Base-by-base conservation (phyloP, 2,113 vertebrate species). In the Cygnus buccinator region DNA sequence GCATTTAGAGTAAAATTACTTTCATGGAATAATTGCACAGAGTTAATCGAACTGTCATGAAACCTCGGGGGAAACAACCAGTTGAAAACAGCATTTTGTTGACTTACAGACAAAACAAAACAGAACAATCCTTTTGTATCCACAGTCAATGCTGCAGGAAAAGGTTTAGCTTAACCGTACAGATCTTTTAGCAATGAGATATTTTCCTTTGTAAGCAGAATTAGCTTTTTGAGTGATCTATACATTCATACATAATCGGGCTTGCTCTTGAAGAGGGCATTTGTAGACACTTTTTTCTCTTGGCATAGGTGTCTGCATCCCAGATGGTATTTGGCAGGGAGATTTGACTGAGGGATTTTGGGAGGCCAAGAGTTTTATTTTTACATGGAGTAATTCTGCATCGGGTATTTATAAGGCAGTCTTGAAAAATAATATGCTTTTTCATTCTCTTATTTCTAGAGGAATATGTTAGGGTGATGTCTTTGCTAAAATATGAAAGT, bases 191-290 rank as follows among this genome's bases (percentile, higher is more conserved):
- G 97, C 97, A 98, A 59, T 12, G 91, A 55, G 89, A 74, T 78
- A 82, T 98, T 98, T 98, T 77, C 97, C 97, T 97, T 86, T 97
- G 98, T 98, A 98, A 98, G 98, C 98, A 99, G 98, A 98, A 96
- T 91, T 10, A 77, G 85, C 89, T 92, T 70, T 90, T 63, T 5
- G 23, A 70, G 85, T 52, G 66, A 71, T 71, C 88, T 86, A 26
- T 92, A 62, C 8, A 2, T 84, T 70, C 61, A 62, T 37, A 71
- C 13, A 31, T 62, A 52, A 37, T 58, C 43, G 58, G 31, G 13
- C 46, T 57, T 61, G 52, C 58, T 68, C 39, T 58, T 76, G 21
- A 43, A 22, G 39, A 35, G n/a, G 25, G 57, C 23, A 1, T 10
- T 25, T 59, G 5, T 31, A 33, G 80, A 26, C 11, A 1, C 20